phyloP scores from a whole-genome alignment of 2,797 vertebrate species.

The Acanthopagrus latus region DNA sequence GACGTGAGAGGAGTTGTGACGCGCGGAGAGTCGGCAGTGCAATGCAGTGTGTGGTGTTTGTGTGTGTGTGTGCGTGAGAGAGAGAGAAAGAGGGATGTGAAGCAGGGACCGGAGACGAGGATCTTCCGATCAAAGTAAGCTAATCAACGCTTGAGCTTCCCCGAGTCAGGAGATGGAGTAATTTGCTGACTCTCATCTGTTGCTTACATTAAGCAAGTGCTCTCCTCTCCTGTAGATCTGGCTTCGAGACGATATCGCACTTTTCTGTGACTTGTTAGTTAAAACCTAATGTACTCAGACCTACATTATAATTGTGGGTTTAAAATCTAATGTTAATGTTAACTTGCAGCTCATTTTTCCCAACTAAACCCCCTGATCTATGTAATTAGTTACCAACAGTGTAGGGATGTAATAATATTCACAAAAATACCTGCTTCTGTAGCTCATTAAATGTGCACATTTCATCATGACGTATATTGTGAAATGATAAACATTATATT shows the following conservation, averaged over 20 bases:
- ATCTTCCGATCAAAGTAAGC: slow-evolving; percentile 47
- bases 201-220: slow-evolving; percentile 83
- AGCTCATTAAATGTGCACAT: slow-evolving; percentile 54
- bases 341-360: slow-evolving; percentile 50
- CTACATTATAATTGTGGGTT: slow-evolving; percentile 63
- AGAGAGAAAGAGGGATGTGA: slow-evolving; percentile 6
- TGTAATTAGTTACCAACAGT: slow-evolving; percentile 44
- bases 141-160: slow-evolving; percentile 56
- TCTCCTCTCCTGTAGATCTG: slow-evolving; percentile 62
- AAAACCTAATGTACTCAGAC: slow-evolving; percentile 60
- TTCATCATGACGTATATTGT: slow-evolving; percentile 55
- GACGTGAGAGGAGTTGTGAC: slow-evolving; percentile 44
- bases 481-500: slow-evolving; percentile 50
- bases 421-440: slow-evolving; percentile 35
- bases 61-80: no score
- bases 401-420: slow-evolving; percentile 39
- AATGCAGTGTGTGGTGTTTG: slow-evolving; percentile 55
- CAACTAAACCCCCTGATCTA: slow-evolving; percentile 32
- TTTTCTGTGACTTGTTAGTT: slow-evolving; percentile 73
- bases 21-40: slow-evolving; percentile 50
- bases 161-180: slow-evolving; percentile 50
- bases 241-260: slow-evolving; percentile 70
- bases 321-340: slow-evolving; percentile 51
- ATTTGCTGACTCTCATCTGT: slow-evolving; percentile 54
- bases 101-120: slow-evolving; percentile 43